A percentile compares a stretch with the other conserved stretches of the same genome.
These are phyloP conservation scores for Mixornis gularis DNA, from an alignment of 2,113 vertebrate genomes.

Conservation along the genomic window DNA sequence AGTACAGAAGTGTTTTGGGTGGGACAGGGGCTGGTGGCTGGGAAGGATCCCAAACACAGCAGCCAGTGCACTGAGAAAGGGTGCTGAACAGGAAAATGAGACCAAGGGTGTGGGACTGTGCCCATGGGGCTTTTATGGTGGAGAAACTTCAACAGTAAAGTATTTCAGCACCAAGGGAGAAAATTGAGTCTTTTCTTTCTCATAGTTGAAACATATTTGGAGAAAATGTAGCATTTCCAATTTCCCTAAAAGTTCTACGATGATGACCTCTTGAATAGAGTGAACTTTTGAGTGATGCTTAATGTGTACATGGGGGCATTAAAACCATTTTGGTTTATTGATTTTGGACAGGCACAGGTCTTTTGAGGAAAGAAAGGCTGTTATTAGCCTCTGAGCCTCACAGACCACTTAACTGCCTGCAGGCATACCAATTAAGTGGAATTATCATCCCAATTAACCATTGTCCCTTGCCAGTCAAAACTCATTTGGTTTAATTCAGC, in stretches of 20 bases:
- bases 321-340: not conserved
- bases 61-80: not conserved
- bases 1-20: not conserved
- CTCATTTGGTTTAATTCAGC: conserved; percentile 62
- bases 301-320: not conserved
- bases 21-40: not conserved
- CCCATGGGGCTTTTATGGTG: not conserved
- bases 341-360: not conserved
- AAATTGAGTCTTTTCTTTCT: not conserved
- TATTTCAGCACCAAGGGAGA: not conserved
- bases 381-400: not conserved
- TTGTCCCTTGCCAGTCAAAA: conserved; percentile 64
- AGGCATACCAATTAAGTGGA: conserved; percentile 60
- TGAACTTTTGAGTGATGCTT: not conserved
- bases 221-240: not conserved
- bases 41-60: not conserved
- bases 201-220: not conserved
- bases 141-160: not conserved
- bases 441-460: conserved; percentile 67
- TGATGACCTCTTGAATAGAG: not conserved
- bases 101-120: not conserved
- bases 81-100: not conserved
- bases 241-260: not conserved
- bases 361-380: not conserved
- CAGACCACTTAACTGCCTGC: conserved; percentile 46